These are phyloP conservation scores for Drosophila greeni DNA, from an alignment of 2,888 invertebrate genomes.

Conservation along the genomic window DNA sequence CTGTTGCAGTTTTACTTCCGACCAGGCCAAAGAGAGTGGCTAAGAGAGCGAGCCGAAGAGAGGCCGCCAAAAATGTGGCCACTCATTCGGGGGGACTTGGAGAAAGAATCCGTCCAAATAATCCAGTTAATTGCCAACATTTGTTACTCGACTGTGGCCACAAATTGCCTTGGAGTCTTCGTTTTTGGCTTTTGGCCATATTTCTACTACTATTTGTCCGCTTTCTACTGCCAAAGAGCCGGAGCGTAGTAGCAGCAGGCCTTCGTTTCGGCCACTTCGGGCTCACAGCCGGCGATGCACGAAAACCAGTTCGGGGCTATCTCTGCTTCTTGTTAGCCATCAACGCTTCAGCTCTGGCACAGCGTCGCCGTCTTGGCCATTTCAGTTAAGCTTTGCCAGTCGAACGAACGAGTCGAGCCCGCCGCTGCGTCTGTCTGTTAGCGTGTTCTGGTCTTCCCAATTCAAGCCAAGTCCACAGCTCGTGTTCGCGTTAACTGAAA, in stretches of 20 bases:
- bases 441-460: slow-evolving; percentile 49
- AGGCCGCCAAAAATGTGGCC: slow-evolving; percentile 2
- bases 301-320: slow-evolving; percentile 60
- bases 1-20: slow-evolving; percentile 64
- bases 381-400: slow-evolving; percentile 76
- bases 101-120: slow-evolving; percentile 8
- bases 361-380: slow-evolving; percentile 36
- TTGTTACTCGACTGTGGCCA: slow-evolving; percentile 40
- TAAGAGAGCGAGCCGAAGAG: slow-evolving; percentile 18
- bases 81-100: slow-evolving; percentile 8
- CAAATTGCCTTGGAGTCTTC: slow-evolving; percentile 28
- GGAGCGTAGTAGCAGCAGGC: slow-evolving; percentile 10
- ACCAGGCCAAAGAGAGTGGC: slow-evolving; percentile 30
- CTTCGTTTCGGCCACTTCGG: slow-evolving; percentile 22
- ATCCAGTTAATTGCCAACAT: slow-evolving; percentile 37
- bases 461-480: slow-evolving; percentile 26
- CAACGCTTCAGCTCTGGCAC: slow-evolving; percentile 35
- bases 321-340: slow-evolving; percentile 25
- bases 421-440: slow-evolving; percentile 65
- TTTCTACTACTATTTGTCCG: slow-evolving; percentile 47
- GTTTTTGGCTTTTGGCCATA: slow-evolving; percentile 20
- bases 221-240: slow-evolving; percentile 28
- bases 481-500: slow-evolving; percentile 40
- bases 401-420: slow-evolving; percentile 62
- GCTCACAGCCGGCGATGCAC: slow-evolving; percentile 46